Conservation (phyloP, 64 coral and sea anemone species). For the Astreopora myriophthalma region DNA sequence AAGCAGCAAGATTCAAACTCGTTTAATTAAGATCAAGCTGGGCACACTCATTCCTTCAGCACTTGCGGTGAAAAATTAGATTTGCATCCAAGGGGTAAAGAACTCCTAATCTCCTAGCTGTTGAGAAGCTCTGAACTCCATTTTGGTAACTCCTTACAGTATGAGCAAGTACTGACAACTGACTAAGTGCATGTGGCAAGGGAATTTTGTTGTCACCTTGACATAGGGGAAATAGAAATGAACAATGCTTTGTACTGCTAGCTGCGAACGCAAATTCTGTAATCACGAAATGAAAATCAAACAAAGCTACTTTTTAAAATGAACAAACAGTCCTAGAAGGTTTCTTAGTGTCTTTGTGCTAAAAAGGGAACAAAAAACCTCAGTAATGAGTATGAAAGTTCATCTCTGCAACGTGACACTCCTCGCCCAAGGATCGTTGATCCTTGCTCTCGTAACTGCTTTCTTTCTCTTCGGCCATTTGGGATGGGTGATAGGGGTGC, state of each 20-base stretch:
- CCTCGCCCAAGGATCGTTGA: conserved; percentile 52
- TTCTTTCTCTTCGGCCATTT: neutral
- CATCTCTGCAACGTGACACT: neutral
- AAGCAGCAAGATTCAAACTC: neutral
- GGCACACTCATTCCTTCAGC: neutral
- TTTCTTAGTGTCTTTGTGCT: no score
- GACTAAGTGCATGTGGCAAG: no score
- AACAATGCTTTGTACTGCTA: no score
- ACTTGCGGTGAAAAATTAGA: neutral
- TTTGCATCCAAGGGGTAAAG: neutral
- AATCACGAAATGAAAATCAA: no score
- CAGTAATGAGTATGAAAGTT: no score
- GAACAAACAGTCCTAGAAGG: no score
- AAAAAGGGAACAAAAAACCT: no score
- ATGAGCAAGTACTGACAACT: neutral
- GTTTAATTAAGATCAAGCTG: neutral
- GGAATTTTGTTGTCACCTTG: no score
- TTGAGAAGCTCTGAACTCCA: neutral
- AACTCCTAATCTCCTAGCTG: neutral
- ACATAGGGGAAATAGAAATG: no score
- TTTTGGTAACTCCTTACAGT: neutral
- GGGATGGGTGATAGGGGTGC: neutral
- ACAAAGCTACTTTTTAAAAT: no score
- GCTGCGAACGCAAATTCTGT: no score
- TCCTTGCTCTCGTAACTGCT: conserved; percentile 1